phyloP scores from a whole-genome alignment of 2,888 invertebrate genomes.

The Orchesellides sinensis region DNA sequence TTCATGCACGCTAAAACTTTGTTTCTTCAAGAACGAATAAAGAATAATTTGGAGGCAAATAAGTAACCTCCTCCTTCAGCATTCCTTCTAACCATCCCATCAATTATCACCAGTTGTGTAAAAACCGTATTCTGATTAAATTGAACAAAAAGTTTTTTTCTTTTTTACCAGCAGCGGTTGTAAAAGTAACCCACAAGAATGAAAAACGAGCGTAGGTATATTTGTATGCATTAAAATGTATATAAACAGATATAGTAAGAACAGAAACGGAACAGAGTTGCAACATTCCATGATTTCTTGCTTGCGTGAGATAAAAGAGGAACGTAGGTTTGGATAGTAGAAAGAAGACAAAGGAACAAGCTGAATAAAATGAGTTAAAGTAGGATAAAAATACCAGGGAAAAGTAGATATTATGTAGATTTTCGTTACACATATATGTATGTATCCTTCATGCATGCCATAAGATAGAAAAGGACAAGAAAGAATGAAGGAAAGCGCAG shows the following conservation, averaged over 20 bases:
- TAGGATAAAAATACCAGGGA: slow-evolving; percentile 14
- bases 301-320: slow-evolving; percentile 52
- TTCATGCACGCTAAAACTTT: too few relatives aligned
- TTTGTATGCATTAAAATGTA: not conserved
- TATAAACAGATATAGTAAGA: not conserved
- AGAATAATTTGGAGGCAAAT: slow-evolving; percentile 4
- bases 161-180: not conserved
- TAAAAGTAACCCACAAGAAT: slow-evolving; percentile 10
- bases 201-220: slow-evolving; percentile 18
- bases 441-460: slow-evolving; percentile 25
- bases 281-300: slow-evolving; percentile 44
- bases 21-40: not conserved
- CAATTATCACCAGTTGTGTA: slow-evolving; percentile 60
- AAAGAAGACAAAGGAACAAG: slow-evolving; percentile 39
- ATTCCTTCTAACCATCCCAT: slow-evolving; percentile 50
- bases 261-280: slow-evolving; percentile 20
- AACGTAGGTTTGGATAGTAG: slow-evolving; percentile 13
- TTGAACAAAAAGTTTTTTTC: slow-evolving; percentile 44
- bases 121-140: slow-evolving; percentile 63
- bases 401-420: slow-evolving; percentile 14
- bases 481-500: slow-evolving; percentile 9
- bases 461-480: slow-evolving; percentile 8
- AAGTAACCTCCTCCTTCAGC: slow-evolving; percentile 12
- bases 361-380: slow-evolving; percentile 55
- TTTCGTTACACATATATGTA: slow-evolving; percentile 9